A percentile compares a stretch with the other conserved stretches of the same genome.
Evolutionary conservation across 2,113 vertebrate genomes (phyloP).

Genomic region (cattle (Bos taurus)): DNA sequence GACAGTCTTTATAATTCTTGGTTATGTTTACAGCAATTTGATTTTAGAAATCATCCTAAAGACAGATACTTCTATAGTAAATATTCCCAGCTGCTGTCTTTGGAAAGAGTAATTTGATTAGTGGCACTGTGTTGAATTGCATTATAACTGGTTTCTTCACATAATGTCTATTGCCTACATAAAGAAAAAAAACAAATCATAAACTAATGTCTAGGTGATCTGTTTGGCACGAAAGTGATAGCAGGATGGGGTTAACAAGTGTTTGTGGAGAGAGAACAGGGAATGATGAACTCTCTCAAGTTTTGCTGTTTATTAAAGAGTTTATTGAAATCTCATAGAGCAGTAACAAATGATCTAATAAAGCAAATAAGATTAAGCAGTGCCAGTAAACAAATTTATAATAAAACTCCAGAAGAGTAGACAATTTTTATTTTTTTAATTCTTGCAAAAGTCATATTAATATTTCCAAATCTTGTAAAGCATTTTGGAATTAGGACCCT

Average conservation of each 20-base stretch:
- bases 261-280: constrained; percentile 70
- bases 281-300: constrained; percentile 74
- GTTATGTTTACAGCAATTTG: constrained; percentile 38
- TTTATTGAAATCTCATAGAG: constrained; percentile 76
- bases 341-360: constrained; percentile 78
- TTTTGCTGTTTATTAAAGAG: constrained; percentile 79
- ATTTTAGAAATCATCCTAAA: constrained; percentile 63
- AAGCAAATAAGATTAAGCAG: constrained; percentile 76
- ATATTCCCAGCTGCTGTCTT: constrained; percentile 27
- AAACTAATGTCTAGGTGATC: constrained; percentile 67
- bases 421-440: constrained; percentile 66
- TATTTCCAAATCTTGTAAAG: constrained; percentile 66
- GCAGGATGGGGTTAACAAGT: constrained; percentile 57
- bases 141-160: constrained; percentile 57
- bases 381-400: constrained; percentile 76
- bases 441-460: constrained; percentile 57
- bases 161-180: constrained; percentile 28
- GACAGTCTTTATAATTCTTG: not conserved
- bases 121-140: constrained; percentile 41
- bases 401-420: constrained; percentile 64
- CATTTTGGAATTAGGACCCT: constrained; percentile 38
- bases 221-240: constrained; percentile 61
- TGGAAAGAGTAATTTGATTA: constrained; percentile 59
- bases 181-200: constrained; percentile 26
- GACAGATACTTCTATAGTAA: constrained; percentile 54